Percentiles rank a stretch among this genome's conserved stretches.
phyloP scores from a whole-genome alignment of 2,888 invertebrate genomes.

The Drosophila pegasa region DNA sequence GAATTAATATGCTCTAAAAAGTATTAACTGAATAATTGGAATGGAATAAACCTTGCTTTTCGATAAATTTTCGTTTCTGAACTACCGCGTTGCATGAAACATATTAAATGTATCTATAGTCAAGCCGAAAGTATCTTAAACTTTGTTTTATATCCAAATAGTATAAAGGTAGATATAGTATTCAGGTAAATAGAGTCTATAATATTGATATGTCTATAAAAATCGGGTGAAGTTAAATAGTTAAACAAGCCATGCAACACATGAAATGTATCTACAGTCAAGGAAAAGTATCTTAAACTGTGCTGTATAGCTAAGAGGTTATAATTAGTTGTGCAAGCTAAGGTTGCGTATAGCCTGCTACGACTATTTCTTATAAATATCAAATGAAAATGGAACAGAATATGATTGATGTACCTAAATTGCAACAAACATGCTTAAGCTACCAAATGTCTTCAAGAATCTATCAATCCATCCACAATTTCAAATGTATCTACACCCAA shows the following conservation, averaged over 20 bases:
- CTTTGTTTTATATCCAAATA: not conserved
- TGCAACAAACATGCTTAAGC: not conserved
- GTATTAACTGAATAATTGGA: too few relatives aligned
- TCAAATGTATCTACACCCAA: not conserved
- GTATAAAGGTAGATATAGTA: not conserved
- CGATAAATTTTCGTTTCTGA: too few relatives aligned
- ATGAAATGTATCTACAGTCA: not conserved
- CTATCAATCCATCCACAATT: not conserved
- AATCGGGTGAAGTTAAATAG: not conserved
- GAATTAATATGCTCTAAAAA: too few relatives aligned
- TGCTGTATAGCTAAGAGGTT: too few relatives aligned
- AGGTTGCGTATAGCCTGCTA: too few relatives aligned
- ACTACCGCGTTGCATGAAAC: too few relatives aligned
- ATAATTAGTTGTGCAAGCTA: too few relatives aligned
- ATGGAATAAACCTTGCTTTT: too few relatives aligned
- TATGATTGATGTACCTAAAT: not conserved
- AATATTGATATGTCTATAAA: too few relatives aligned
- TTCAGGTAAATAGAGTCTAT: too few relatives aligned
- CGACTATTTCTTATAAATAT: not conserved
- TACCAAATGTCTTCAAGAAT: not conserved
- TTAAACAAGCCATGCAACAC: not conserved
- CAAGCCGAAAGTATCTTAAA: not conserved
- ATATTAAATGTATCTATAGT: not conserved
- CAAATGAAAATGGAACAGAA: not conserved
- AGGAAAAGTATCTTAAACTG: not conserved